Percentiles rank a stretch among this genome's conserved stretches.
Evolutionary conservation across 53 echinoderm and acorn worm genomes (phyloP).

Genomic region (Echinarachnius parma): DNA sequence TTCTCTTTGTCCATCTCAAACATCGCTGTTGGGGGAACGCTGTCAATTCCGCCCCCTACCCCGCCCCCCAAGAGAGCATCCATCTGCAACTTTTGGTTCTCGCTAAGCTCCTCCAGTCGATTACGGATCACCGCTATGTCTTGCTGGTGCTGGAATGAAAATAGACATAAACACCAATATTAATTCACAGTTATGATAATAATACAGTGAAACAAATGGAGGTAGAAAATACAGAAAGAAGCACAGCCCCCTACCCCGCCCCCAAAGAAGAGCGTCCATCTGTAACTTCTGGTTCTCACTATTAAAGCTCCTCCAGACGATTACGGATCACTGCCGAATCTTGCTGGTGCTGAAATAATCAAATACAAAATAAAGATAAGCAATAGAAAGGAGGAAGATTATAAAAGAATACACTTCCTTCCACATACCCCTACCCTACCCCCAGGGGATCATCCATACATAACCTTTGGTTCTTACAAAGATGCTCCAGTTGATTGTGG

Average conservation of each 20-base stretch:
- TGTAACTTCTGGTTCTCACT: constrained; percentile 85
- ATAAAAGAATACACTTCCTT: no score
- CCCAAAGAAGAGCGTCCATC: constrained; percentile 90
- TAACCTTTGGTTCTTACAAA: no score
- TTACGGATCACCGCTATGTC: constrained; percentile 63
- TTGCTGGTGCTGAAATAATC: constrained; percentile 66
- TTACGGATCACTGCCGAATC: constrained; percentile 62
- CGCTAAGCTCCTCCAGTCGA: constrained; percentile 79
- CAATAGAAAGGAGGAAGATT: no score
- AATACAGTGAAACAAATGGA: no score
- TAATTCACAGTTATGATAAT: no score
- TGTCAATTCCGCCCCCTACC: constrained; percentile 15
- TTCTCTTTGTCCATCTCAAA: constrained; percentile 35
- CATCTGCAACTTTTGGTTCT: constrained; percentile 91
- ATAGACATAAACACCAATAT: no score
- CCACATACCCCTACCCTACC: no score
- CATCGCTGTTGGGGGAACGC: constrained; percentile 25
- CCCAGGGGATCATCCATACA: no score
- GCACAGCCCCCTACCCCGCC: constrained; percentile 21
- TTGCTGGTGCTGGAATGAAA: constrained; percentile 66
- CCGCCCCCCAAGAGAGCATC: constrained; percentile 77
- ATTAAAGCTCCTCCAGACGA: constrained; percentile 80
- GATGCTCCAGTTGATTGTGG: no score
- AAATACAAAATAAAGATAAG: no score
- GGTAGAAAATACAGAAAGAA: no score